Conservation (phyloP, 1,140 invertebrate genomes). For the Drosophila murphyi region DNA sequence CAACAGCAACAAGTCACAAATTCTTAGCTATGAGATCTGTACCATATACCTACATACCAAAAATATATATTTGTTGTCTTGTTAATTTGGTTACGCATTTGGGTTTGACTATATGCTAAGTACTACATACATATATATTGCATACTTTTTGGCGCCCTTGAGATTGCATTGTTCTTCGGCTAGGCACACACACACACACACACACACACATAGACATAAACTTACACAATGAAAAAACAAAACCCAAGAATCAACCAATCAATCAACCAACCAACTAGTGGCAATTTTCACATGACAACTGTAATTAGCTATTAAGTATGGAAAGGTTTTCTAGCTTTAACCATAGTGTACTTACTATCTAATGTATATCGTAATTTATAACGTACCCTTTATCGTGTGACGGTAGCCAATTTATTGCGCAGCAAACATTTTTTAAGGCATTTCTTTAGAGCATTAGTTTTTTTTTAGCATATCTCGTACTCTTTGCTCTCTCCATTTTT, state of each 20-base stretch:
- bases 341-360: constrained; percentile 49
- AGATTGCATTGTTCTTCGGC: constrained; percentile 72
- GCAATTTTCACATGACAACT: constrained; percentile 60
- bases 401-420: constrained; percentile 62
- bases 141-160: constrained; percentile 75
- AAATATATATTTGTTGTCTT: constrained; percentile 76
- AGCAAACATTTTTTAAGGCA: constrained; percentile 69
- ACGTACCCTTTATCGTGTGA: constrained; percentile 48
- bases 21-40: constrained; percentile 71
- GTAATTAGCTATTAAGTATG: constrained; percentile 77
- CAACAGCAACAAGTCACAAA: constrained; percentile 46
- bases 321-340: constrained; percentile 67
- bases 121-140: constrained; percentile 63
- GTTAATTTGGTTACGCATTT: constrained; percentile 78
- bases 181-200: constrained; percentile 59
- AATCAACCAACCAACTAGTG: constrained; percentile 52
- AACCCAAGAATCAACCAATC: constrained; percentile 30
- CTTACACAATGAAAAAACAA: not conserved
- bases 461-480: constrained; percentile 51
- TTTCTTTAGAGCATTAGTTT: constrained; percentile 63
- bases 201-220: not conserved
- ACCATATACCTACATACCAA: constrained; percentile 47
- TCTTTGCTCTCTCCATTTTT: constrained; percentile 1
- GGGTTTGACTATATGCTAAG: constrained; percentile 73
- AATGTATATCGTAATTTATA: constrained; percentile 37